These are phyloP conservation scores for Miichthys miiuy DNA, from an alignment of 2,797 vertebrate species.

Conservation along the genomic window DNA sequence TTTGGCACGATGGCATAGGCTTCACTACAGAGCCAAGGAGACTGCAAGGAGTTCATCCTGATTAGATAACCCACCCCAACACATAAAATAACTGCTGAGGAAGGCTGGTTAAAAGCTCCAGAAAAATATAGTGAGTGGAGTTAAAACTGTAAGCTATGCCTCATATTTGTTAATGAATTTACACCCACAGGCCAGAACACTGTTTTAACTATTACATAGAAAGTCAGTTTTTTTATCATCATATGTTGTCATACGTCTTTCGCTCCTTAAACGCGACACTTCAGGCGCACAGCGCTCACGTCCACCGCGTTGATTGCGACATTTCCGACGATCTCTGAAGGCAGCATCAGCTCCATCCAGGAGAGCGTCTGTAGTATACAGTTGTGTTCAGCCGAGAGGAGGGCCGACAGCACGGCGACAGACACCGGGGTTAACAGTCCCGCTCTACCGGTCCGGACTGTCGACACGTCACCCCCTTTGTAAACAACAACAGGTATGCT, in stretches of 20 bases:
- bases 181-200: neutral
- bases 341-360: constrained; percentile 44
- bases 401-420: constrained; percentile 1
- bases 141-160: neutral
- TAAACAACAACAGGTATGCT: constrained; percentile 61
- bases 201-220: neutral
- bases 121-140: neutral
- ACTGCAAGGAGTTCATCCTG: neutral
- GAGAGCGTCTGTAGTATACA: constrained; percentile 33
- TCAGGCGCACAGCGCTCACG: neutral
- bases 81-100: neutral
- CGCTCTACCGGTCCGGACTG: neutral
- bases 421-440: constrained; percentile 24
- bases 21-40: too few relatives aligned
- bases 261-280: constrained; percentile 14
- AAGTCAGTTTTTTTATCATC: neutral
- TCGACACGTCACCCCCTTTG: neutral
- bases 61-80: neutral
- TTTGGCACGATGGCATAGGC: too few relatives aligned
- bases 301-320: neutral
- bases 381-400: constrained; percentile 18
- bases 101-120: neutral
- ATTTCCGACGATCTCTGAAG: constrained; percentile 53
- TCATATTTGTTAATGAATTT: neutral
- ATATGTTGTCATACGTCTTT: neutral